A percentile compares a stretch with the other conserved stretches of the same genome.
phyloP scores from a whole-genome alignment of 2,888 invertebrate genomes.

The Drosophila neoperkinsi region DNA sequence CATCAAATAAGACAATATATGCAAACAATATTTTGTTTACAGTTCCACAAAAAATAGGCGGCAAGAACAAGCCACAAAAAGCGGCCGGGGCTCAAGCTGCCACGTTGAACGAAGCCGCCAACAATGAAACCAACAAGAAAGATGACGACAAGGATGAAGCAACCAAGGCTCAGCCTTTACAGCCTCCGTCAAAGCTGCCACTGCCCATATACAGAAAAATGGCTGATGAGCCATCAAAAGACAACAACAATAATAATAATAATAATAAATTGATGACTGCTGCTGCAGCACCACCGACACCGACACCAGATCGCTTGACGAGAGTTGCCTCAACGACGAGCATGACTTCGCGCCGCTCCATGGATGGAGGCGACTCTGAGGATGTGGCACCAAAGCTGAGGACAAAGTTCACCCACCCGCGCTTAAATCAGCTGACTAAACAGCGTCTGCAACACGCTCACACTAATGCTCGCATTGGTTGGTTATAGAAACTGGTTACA shows the following conservation, averaged over 20 bases:
- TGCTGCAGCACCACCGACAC: neutral
- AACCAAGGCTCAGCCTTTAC: neutral
- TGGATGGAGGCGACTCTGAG: constrained; percentile 6
- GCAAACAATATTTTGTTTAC: neutral
- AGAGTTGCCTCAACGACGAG: constrained; percentile 7
- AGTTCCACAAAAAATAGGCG: neutral
- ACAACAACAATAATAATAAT: neutral
- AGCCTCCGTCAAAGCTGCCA: neutral
- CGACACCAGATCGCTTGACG: neutral
- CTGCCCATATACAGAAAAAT: neutral
- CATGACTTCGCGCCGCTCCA: neutral
- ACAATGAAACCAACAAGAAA: neutral
- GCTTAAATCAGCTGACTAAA: constrained; percentile 31
- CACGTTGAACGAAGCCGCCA: neutral
- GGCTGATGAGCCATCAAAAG: neutral
- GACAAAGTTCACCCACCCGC: constrained; percentile 22
- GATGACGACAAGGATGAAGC: neutral
- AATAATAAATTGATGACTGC: neutral
- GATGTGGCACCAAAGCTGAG: constrained; percentile 5
- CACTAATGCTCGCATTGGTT: neutral
- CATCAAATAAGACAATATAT: neutral
- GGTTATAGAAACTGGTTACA: neutral
- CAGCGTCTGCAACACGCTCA: constrained; percentile 14
- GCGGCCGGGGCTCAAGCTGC: neutral
- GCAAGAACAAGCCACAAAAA: neutral